Conservation (phyloP, 2,113 vertebrate species). For the Urocitellus parryii region DNA sequence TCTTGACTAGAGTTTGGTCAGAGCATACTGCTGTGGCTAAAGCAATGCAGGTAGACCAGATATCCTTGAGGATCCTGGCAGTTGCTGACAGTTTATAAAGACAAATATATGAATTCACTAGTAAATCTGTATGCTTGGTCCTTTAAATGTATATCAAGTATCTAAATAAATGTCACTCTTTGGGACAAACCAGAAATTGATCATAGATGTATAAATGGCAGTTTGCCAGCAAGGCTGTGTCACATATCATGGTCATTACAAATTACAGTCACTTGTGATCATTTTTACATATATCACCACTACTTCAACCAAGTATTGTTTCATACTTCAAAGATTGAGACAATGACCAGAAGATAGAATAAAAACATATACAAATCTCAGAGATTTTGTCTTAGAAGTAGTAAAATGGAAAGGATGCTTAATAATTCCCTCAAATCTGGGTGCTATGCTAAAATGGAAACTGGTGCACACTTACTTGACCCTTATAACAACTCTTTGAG, state of each 20-base stretch:
- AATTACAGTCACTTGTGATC: neutral
- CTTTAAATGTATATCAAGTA: neutral
- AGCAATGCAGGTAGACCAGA: neutral
- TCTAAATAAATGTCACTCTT: neutral
- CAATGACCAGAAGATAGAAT: neutral
- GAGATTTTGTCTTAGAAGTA: neutral
- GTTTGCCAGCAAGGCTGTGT: neutral
- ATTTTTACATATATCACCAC: neutral
- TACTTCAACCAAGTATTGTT: neutral
- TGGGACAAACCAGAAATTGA: neutral
- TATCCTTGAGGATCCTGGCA: neutral
- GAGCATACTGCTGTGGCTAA: neutral
- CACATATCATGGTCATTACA: neutral
- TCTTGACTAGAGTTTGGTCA: neutral
- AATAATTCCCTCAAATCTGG: neutral
- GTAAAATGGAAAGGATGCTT: neutral
- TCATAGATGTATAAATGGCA: neutral
- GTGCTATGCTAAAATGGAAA: neutral
- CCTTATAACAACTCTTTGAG: neutral
- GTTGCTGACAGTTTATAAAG: neutral
- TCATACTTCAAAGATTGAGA: slow-evolving; percentile 2
- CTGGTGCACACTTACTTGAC: neutral
- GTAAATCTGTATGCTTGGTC: neutral
- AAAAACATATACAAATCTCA: neutral
- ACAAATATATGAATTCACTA: neutral